Conservation (phyloP, 2,797 vertebrate genomes). For the Myotis findleyi region DNA sequence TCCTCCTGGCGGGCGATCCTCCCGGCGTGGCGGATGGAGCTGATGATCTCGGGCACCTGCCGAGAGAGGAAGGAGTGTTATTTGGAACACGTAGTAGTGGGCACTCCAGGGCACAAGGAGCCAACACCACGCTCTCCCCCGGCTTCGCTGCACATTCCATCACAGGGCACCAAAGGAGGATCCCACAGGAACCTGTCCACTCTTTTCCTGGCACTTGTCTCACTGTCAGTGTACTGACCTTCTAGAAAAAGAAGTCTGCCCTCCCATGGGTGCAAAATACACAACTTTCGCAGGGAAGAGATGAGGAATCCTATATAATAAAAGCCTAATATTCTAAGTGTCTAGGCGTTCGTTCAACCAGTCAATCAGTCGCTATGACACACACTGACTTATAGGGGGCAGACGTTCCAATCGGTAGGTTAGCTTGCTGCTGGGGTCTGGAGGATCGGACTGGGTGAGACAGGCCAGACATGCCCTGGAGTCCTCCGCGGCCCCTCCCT, state of each 20-base stretch:
- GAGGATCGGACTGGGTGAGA: no score
- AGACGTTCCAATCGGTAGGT: no score
- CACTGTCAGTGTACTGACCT: not conserved
- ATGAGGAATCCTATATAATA: no score
- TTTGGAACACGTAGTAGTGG: accelerated
- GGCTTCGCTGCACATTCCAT: accelerated
- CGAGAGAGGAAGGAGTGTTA: not conserved
- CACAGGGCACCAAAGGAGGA: accelerated
- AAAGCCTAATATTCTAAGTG: no score
- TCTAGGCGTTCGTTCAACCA: no score
- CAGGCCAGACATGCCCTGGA: no score
- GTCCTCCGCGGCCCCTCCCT: no score
- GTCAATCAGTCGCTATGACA: no score
- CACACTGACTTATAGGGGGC: no score
- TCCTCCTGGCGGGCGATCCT: constrained; percentile 96
- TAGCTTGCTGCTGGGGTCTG: no score
- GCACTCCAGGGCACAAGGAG: accelerated
- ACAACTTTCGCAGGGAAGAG: not conserved
- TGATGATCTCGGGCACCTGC: constrained; percentile 99
- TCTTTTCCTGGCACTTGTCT: not conserved
- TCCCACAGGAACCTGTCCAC: accelerated
- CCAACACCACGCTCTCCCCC: accelerated
- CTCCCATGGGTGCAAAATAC: not conserved
- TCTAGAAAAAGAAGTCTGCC: not conserved
- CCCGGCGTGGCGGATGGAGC: constrained; percentile 95